Evolutionary conservation across 2,797 vertebrate species (phyloP), one percentile per base, ranked within the genome.

Genomic region (Limnodromus scolopaceus): DNA sequence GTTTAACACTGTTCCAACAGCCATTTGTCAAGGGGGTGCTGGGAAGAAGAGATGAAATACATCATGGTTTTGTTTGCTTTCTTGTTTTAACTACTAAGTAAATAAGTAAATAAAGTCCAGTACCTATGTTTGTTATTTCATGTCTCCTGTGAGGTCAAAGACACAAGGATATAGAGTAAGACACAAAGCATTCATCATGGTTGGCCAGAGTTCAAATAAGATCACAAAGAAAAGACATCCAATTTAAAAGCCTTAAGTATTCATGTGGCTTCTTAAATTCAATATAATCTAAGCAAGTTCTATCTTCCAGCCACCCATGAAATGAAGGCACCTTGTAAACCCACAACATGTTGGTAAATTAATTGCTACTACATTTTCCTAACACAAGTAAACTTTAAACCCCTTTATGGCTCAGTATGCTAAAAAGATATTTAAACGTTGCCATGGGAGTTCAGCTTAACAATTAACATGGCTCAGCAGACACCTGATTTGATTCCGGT

Each of bases 41-140:
- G 46, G 60, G 38, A 55, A 91, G 66, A 89, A 82, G 94, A 90
- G 63, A 69, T 66, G 45, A 84, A 93, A 94, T 72, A 88, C 85
- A 92, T 81, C 34, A 74, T 45, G 66, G 72, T 28, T 96, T 48
- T 95, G 76, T 93, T 92, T 91, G 91, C 76, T 93, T 95, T 89
- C 91, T 89, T 95, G 27, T 83, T 96, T 94, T 87, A 96, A 91
- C 86, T 77, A 55, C 84, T 92, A 61, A 76, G 75, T 74, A 97
- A 96, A 96, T 79, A 96, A 87, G 81, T 89, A 97, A 96, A 96
- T 96, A 94, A 94, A 95, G 57, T 75, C 43, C 78, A 39, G 64
- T 16, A 74, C 75, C 78, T 83, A 69, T 13, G 23, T 94, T 93
- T 91, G 86, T 93, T 93, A 89, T 95, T 87, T 87, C 38, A 38